Evolutionary conservation across 2,113 vertebrate genomes (phyloP).

Genomic region (Ia io): DNA sequence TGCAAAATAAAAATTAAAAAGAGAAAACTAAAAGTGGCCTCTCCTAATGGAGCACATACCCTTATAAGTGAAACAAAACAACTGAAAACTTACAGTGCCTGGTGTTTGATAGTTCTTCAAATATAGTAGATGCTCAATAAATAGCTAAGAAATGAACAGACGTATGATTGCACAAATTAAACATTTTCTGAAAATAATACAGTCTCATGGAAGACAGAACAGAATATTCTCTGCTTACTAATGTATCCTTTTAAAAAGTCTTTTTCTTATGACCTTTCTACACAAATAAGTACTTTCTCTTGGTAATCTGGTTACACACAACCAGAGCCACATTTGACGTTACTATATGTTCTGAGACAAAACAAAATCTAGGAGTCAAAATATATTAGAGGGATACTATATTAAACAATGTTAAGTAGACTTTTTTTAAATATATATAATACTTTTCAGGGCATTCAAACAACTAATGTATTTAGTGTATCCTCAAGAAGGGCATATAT

Average conservation of each 20-base stretch:
- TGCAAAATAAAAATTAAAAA: not conserved
- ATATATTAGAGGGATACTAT: not conserved
- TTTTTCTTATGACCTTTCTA: not conserved
- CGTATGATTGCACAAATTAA: not conserved
- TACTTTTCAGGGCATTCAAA: not conserved
- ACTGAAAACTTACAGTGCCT: not conserved
- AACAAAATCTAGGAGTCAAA: not conserved
- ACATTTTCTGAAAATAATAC: not conserved
- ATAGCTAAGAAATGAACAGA: not conserved
- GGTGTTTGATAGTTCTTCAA: not conserved
- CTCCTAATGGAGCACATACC: not conserved
- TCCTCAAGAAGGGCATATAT: not conserved
- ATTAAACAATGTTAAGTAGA: not conserved
- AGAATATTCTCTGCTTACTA: not conserved
- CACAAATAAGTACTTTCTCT: not conserved
- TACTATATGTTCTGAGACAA: not conserved
- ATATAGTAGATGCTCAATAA: constrained; percentile 59
- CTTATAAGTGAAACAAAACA: not conserved
- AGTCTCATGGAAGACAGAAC: not conserved
- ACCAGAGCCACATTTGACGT: not conserved
- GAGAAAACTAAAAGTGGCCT: not conserved
- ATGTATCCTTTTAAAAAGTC: not conserved
- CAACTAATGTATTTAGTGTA: not conserved
- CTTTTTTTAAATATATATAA: not conserved
- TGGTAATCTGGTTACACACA: not conserved